phyloP scores from a whole-genome alignment of 2,888 invertebrate genomes.

The Drosophila incognita region DNA sequence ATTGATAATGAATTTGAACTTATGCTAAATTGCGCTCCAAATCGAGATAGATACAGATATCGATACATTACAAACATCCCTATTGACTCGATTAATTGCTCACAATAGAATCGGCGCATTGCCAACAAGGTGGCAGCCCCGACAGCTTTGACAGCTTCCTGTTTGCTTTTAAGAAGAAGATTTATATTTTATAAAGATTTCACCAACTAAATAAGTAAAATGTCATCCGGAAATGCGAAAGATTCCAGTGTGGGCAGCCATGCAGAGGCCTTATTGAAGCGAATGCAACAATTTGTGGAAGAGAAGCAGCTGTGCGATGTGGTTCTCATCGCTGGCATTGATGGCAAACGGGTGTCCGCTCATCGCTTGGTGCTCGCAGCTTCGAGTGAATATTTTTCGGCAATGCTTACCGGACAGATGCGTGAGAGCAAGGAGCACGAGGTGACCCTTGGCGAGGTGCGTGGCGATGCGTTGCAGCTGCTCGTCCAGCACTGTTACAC shows the following conservation, averaged over 20 bases:
- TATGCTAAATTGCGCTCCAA: too few species aligned
- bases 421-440: constrained; percentile 93
- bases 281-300: neutral
- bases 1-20: too few species aligned
- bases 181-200: neutral
- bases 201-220: neutral
- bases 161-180: neutral
- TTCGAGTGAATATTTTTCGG: constrained; percentile 96
- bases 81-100: neutral
- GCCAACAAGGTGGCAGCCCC: neutral
- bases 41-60: neutral
- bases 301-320: neutral
- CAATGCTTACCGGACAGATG: constrained; percentile 96
- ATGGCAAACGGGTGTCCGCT: constrained; percentile 87
- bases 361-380: constrained; percentile 95
- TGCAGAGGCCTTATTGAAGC: neutral
- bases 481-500: constrained; percentile 96
- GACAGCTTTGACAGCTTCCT: neutral
- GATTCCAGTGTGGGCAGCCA: neutral
- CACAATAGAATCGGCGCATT: neutral
- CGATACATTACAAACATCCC: neutral
- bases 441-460: constrained; percentile 93
- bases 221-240: neutral
- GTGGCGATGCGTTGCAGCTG: constrained; percentile 93
- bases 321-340: neutral